Percentiles rank a stretch among this genome's conserved stretches.
These are phyloP conservation scores for Taenioides sp. DNA, from an alignment of 2,797 vertebrate genomes.

Conservation along the genomic window DNA sequence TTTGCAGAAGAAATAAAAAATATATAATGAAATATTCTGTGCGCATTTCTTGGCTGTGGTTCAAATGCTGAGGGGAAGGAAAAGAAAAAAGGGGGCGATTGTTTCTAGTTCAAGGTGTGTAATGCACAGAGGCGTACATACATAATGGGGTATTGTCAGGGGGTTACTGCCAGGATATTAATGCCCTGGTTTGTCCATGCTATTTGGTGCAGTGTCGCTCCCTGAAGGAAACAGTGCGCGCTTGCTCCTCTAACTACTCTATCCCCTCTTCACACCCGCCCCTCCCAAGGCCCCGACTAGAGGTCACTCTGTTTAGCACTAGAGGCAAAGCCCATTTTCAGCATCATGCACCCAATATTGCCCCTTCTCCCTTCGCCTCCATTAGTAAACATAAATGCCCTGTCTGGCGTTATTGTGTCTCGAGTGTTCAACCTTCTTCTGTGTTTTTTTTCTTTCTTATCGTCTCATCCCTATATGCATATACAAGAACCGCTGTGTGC, in stretches of 20 bases:
- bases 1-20: constrained; percentile 58
- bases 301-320: constrained; percentile 80
- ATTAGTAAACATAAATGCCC: constrained; percentile 58
- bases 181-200: constrained; percentile 74
- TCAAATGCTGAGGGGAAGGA: constrained; percentile 74
- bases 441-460: constrained; percentile 37
- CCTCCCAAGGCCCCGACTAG: constrained; percentile 70
- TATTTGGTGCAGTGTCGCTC: constrained; percentile 77
- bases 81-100: constrained; percentile 70
- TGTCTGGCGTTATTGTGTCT: constrained; percentile 59
- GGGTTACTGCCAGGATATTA: constrained; percentile 79
- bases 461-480: constrained; percentile 70
- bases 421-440: constrained; percentile 55
- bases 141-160: constrained; percentile 80
- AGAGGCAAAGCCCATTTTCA: constrained; percentile 63
- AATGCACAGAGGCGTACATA: constrained; percentile 78
- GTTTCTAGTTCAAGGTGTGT: constrained; percentile 80
- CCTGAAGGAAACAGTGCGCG: constrained; percentile 75
- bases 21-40: constrained; percentile 64
- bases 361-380: constrained; percentile 19
- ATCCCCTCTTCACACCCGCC: constrained; percentile 56
- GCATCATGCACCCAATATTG: constrained; percentile 55
- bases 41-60: constrained; percentile 70
- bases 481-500: constrained; percentile 71
- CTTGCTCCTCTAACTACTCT: constrained; percentile 71